These are phyloP conservation scores for Epistrophe eligans DNA, from an alignment of 2,888 invertebrate species.

Conservation along the genomic window DNA sequence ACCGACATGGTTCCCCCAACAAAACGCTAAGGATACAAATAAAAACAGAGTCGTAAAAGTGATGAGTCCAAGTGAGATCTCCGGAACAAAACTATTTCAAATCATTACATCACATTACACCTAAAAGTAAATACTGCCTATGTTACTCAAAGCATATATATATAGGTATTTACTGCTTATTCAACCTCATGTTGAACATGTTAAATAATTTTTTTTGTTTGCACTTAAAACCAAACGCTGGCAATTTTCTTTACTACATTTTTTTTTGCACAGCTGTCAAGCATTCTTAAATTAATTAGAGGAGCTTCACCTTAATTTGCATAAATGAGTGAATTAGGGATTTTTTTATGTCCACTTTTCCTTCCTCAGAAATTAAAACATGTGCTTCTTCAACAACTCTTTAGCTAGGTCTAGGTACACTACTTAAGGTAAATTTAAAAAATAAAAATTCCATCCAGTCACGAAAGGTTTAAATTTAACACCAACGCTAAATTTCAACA, in stretches of 20 bases:
- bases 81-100: too few species aligned
- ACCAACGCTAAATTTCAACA: slow-evolving; percentile 36
- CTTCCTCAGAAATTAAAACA: slow-evolving; percentile 1
- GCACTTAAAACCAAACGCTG: background rate
- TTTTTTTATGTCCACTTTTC: background rate
- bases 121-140: too few species aligned
- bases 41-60: too few species aligned
- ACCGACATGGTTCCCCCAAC: too few species aligned
- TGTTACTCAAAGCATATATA: too few species aligned
- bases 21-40: too few species aligned
- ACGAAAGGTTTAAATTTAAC: slow-evolving; percentile 52
- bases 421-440: slow-evolving; percentile 11
- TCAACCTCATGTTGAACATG: background rate
- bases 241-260: background rate
- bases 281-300: slow-evolving; percentile 27
- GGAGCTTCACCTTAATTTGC: slow-evolving; percentile 3
- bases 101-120: too few species aligned
- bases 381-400: background rate
- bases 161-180: too few species aligned
- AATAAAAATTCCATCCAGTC: slow-evolving; percentile 30
- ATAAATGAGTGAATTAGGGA: background rate
- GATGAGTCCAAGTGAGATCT: too few species aligned
- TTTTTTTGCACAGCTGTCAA: background rate
- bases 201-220: background rate
- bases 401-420: background rate